These are phyloP conservation scores for Lamprotornis superbus DNA, from an alignment of 2,113 vertebrate species.

Conservation along the genomic window DNA sequence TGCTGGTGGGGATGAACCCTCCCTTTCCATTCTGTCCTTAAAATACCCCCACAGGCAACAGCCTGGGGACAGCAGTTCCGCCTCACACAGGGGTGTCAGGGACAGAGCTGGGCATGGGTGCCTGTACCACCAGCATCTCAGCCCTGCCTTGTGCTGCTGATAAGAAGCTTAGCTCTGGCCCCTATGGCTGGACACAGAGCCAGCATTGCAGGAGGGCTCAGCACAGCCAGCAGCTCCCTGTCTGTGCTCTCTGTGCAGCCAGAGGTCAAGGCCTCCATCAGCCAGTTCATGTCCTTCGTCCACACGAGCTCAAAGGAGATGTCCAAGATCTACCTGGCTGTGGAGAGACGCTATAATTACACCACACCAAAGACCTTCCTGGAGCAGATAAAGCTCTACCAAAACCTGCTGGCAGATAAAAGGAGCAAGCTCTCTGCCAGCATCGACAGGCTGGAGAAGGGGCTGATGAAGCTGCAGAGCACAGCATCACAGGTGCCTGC, in stretches of 20 bases:
- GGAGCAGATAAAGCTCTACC: constrained; percentile 82
- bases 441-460: constrained; percentile 77
- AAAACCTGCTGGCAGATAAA: constrained; percentile 73
- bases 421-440: constrained; percentile 63
- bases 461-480: constrained; percentile 75
- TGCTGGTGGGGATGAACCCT: accelerated
- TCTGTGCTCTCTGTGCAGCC: constrained; percentile 40
- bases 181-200: background rate
- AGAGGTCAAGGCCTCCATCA: constrained; percentile 75
- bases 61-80: background rate
- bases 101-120: background rate
- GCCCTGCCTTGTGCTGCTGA: accelerated
- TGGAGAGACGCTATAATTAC: constrained; percentile 77
- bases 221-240: background rate
- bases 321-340: constrained; percentile 73
- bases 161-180: background rate
- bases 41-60: background rate
- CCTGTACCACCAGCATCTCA: accelerated
- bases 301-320: constrained; percentile 76
- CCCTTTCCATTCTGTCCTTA: background rate
- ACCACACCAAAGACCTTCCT: constrained; percentile 81
- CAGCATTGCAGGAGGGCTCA: accelerated
- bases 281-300: constrained; percentile 75
- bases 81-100: background rate
- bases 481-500: constrained; percentile 69